Percentiles rank a stretch among this genome's conserved stretches.
These are phyloP conservation scores for Apodemia zela DNA, from an alignment of 2,888 invertebrate genomes.

Conservation along the genomic window DNA sequence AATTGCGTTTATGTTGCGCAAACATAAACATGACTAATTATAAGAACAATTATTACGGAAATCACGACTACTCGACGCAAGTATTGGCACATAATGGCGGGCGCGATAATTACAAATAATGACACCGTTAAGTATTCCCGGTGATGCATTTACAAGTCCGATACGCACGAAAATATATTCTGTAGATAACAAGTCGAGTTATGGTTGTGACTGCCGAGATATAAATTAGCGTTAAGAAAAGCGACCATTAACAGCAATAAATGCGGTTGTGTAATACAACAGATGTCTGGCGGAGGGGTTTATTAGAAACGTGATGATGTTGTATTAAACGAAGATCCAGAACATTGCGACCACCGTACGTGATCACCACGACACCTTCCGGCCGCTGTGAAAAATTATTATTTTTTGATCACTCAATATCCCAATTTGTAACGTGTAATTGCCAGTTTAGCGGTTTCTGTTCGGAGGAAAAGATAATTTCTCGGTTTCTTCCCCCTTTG, in stretches of 20 bases:
- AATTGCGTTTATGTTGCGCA: conserved; percentile 1
- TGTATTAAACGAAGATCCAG: conserved; percentile 51
- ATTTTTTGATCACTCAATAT: conserved; percentile 76
- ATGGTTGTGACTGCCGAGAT: conserved; percentile 37
- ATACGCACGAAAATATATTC: conserved; percentile 34
- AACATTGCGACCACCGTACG: conserved; percentile 60
- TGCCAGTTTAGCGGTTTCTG: conserved; percentile 75
- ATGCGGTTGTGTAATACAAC: conserved; percentile 73
- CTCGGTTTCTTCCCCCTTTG: conserved; percentile 76
- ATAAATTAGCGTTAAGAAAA: conserved; percentile 64
- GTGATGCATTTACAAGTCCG: conserved; percentile 29
- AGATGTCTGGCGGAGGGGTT: conserved; percentile 58
- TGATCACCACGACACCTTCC: conserved; percentile 71
- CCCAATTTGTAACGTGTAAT: conserved; percentile 73
- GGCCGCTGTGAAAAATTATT: conserved; percentile 74
- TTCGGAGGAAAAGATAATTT: conserved; percentile 68
- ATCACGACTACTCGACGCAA: conserved; percentile 16
- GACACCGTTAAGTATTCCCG: conserved; percentile 28
- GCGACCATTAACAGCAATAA: conserved; percentile 68
- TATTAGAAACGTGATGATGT: conserved; percentile 75
- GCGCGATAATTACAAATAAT: conserved; percentile 34
- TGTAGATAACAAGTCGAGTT: conserved; percentile 32
- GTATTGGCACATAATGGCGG: conserved; percentile 17
- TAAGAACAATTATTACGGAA: conserved; percentile 18
- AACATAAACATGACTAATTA: conserved; percentile 7